Evolutionary conservation across 2,113 vertebrate species (phyloP), one percentile per base, ranked within the genome.

Genomic region (Fulmarus glacialis): DNA sequence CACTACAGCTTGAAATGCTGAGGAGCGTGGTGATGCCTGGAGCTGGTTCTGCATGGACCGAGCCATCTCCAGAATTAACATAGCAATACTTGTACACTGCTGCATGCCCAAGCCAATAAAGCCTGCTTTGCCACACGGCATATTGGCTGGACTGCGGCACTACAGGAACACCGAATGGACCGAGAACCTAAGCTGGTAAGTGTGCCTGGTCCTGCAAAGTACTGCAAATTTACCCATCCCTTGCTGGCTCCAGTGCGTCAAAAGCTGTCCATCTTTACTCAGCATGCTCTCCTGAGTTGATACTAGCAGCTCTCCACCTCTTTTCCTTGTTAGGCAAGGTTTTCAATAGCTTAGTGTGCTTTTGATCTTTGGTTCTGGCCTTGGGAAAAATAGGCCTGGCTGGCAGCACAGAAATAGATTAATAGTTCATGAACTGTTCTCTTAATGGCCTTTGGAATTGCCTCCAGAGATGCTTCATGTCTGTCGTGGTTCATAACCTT

Each of bases 361-460:
- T 94, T 74, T 79, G 48, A 88, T 91, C 84, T 80, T n/a, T 36
- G 55, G 34, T 70, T 84, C n/a, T 68, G 64, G 81, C 84, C 87
- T 73, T 89, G 84, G 55, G 68, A 93, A 84, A 93, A 83, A 53
- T 21, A 84, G 45, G 55, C 45, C 72, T 93, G 68, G 68, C 87
- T 87, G 64, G 84, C 70, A 93, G 94, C 45, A n/a, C 42, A 42
- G 56, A 84, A 74, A 27, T 20, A n/a, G 59, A 87, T 93, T 80
- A 95, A 70, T 89, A 84, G 87, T 85, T 95, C 73, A 93, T 82
- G 82, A 94, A 93, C 84, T 71, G 73, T 42, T 89, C 70, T 91
- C 70, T 73, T 96, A 93, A 85, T 71, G 73, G 68, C 32, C 42
- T 94, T 74, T 59, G 47, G 78, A 90, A 93, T 1, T 85, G 82